Evolutionary conservation across 2,888 invertebrate genomes (phyloP).

Genomic region (Pristionchus exspectatus): DNA sequence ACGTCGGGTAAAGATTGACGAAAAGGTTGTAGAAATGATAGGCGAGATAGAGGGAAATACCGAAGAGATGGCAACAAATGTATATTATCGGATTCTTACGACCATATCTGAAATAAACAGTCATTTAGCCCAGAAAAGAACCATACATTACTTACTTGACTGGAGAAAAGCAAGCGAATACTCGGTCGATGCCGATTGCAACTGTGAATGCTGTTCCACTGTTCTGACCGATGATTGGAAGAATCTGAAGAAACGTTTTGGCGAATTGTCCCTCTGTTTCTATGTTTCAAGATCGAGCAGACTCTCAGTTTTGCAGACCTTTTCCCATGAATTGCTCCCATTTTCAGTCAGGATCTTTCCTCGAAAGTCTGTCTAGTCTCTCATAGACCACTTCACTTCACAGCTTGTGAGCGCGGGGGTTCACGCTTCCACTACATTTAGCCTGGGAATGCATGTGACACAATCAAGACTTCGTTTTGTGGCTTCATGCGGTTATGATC

Average conservation of each 20-base stretch:
- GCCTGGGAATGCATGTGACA: slow-evolving; percentile 10
- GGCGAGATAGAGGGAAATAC: not conserved
- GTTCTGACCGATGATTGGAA: not conserved
- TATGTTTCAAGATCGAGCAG: not conserved
- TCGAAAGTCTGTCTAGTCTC: not conserved
- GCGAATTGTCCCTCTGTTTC: not conserved
- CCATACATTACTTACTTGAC: not conserved
- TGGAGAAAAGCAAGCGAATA: not conserved
- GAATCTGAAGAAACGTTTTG: not conserved
- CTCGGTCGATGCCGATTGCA: not conserved
- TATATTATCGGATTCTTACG: not conserved
- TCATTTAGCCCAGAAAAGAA: not conserved
- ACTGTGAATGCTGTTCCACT: not conserved
- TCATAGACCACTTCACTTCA: not conserved
- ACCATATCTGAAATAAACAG: not conserved
- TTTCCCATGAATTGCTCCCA: not conserved
- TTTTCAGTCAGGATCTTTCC: slow-evolving; percentile 7
- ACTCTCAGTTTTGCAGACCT: not conserved
- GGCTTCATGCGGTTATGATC: no score
- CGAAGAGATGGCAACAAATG: not conserved
- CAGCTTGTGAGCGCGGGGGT: not conserved
- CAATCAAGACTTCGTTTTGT: not conserved
- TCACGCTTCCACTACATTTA: slow-evolving; percentile 1
- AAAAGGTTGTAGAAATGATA: slow-evolving; percentile 24
- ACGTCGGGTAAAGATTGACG: slow-evolving; percentile 13